A percentile compares a stretch with the other conserved stretches of the same genome.
Evolutionary conservation across 2,797 vertebrate species (phyloP).

Genomic region (Limosa lapponica): DNA sequence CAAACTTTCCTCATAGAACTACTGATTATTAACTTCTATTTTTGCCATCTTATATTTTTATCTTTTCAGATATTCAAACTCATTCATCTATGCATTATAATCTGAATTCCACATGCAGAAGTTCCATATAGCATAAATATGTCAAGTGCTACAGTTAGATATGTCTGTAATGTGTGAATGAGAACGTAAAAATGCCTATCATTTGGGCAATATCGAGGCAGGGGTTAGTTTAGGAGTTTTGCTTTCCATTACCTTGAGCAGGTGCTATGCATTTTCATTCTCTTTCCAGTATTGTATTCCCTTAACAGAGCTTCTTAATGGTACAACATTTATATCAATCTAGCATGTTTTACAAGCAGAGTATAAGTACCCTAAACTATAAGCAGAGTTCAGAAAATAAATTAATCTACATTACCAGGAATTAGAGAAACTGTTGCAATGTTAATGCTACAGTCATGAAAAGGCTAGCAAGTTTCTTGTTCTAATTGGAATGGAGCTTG

Average conservation of each 20-base stretch:
- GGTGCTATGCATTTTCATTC: neutral
- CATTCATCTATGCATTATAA: neutral
- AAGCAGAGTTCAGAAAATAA: neutral
- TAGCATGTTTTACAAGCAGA: neutral
- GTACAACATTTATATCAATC: neutral
- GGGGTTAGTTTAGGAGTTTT: neutral
- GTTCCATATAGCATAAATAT: neutral
- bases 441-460: neutral
- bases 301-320: neutral
- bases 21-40: neutral
- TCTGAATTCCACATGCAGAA: neutral
- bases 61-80: neutral
- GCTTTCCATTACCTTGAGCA: neutral
- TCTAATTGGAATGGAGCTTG: neutral
- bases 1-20: neutral
- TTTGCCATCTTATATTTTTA: neutral
- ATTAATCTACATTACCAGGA: neutral
- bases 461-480: neutral
- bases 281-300: neutral
- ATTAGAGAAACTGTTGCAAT: neutral
- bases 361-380: neutral
- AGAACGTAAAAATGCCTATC: neutral
- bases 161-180: neutral
- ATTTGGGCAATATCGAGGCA: accelerated
- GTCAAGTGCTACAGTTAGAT: neutral